A percentile compares a stretch with the other conserved stretches of the same genome.
phyloP scores from a whole-genome alignment of 2,797 vertebrate genomes.

The Pogonophryne albipinna region DNA sequence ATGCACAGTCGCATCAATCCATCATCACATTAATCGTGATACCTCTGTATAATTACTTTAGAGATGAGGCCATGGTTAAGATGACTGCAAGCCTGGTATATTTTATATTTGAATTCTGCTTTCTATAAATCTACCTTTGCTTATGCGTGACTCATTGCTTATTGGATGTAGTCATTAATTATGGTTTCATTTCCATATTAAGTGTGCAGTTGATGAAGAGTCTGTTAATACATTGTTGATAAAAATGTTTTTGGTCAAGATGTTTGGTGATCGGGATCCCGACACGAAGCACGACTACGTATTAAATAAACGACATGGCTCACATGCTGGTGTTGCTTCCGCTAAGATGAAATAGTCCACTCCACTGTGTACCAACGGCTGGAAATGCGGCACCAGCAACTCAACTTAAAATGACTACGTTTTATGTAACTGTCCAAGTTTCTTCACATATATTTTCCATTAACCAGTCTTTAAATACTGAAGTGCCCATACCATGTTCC shows the following conservation, averaged over 20 bases:
- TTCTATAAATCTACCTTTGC: not conserved
- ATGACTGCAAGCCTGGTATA: not conserved
- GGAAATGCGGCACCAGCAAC: no score
- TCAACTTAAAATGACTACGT: no score
- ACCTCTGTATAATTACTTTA: conserved; percentile 15
- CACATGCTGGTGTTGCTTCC: no score
- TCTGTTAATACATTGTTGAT: not conserved
- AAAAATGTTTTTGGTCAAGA: no score
- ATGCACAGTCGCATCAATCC: conserved; percentile 8
- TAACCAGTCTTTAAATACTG: no score
- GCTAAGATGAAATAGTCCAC: no score
- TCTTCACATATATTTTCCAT: no score
- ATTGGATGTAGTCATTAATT: not conserved
- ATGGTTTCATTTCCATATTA: not conserved
- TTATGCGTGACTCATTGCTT: not conserved
- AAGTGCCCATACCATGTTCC: no score
- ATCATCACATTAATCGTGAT: conserved; percentile 27
- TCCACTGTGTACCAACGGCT: no score
- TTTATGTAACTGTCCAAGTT: no score
- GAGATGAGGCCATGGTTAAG: not conserved
- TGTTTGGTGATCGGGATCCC: not conserved
- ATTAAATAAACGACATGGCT: no score
- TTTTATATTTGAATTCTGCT: not conserved
- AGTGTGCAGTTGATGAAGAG: not conserved
- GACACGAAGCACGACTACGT: no score